Evolutionary conservation across 1,140 invertebrate species (phyloP).

Genomic region (Drosophila nigrodunni): DNA sequence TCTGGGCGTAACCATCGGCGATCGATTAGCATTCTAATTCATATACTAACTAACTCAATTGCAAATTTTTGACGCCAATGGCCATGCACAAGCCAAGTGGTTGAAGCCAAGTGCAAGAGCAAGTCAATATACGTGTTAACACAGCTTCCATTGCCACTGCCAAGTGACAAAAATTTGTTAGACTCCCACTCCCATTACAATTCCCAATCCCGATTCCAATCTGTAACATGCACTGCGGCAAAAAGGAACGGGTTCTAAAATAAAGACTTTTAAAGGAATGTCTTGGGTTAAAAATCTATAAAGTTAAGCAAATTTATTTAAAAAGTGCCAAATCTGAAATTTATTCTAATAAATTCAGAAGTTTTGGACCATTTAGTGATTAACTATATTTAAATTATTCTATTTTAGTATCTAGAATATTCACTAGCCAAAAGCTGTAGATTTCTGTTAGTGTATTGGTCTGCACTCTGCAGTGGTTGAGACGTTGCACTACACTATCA

Average conservation of each 20-base stretch:
- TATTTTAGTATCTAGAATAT: too few relatives aligned
- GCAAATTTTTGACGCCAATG: constrained; percentile 72
- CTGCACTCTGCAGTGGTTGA: not conserved
- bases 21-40: constrained; percentile 83
- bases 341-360: too few relatives aligned
- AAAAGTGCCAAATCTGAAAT: too few relatives aligned
- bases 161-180: constrained; percentile 24
- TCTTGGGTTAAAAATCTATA: too few relatives aligned
- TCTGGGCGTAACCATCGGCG: constrained; percentile 74
- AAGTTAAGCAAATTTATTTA: too few relatives aligned
- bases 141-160: constrained; percentile 21
- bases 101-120: constrained; percentile 52
- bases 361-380: too few relatives aligned
- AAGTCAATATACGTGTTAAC: not conserved
- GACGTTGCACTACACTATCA: not conserved
- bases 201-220: not conserved
- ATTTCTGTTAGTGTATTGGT: too few relatives aligned
- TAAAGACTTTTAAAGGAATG: too few relatives aligned
- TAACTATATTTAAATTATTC: too few relatives aligned
- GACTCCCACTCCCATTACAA: not conserved
- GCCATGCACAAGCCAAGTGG: constrained; percentile 69
- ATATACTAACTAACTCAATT: constrained; percentile 67
- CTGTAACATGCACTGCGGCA: not conserved
- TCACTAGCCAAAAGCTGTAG: too few relatives aligned
- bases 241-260: too few relatives aligned